These are phyloP conservation scores for Cepphus grylle DNA, from an alignment of 2,113 vertebrate genomes.

Conservation along the genomic window DNA sequence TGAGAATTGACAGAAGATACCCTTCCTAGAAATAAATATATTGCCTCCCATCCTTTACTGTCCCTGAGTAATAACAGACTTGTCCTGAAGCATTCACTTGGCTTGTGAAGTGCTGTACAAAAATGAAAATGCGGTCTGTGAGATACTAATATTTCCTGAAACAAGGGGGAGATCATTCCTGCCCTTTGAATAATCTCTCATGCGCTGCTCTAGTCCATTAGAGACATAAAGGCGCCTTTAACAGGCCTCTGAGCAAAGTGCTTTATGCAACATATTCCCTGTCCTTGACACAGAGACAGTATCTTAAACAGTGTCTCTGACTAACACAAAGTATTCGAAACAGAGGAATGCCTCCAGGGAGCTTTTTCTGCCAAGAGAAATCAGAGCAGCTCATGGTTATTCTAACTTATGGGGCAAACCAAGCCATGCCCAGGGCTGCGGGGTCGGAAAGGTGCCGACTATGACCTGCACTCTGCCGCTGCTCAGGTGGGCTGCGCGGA, in stretches of 20 bases:
- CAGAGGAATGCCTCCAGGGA: constrained; percentile 22
- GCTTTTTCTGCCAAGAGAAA: constrained; percentile 34
- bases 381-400: background rate
- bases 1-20: constrained; percentile 45
- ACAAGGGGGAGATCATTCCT: background rate
- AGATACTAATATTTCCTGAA: constrained; percentile 39
- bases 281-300: constrained; percentile 12
- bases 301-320: background rate
- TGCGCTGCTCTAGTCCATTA: constrained; percentile 21
- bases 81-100: background rate
- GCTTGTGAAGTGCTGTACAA: background rate
- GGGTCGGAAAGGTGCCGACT: background rate
- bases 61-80: constrained; percentile 26
- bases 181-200: constrained; percentile 27
- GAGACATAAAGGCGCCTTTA: constrained; percentile 36
- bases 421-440: fast-evolving
- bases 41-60: background rate
- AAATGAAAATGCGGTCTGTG: constrained; percentile 12
- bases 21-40: constrained; percentile 21
- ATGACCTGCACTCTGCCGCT: fast-evolving
- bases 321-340: background rate
- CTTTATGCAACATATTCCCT: background rate
- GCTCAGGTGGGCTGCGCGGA: fast-evolving
- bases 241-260: constrained; percentile 36
- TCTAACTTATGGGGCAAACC: background rate